Evolutionary conservation across 2,888 invertebrate genomes (phyloP).

Genomic region (Tortrix viridana): DNA sequence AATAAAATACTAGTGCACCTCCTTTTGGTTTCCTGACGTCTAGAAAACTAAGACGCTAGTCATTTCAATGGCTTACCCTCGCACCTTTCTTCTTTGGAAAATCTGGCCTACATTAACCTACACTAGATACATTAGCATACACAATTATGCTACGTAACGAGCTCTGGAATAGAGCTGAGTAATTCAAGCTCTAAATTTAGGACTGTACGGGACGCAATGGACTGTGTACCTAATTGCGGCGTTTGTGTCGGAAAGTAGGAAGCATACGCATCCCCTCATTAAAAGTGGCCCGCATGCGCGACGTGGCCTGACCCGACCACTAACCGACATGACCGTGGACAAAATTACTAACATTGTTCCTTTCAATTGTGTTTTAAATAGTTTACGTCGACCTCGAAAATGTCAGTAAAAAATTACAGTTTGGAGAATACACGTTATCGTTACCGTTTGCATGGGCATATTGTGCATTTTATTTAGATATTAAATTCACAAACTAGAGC

Average conservation of each 20-base stretch:
- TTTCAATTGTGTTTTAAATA: conserved; percentile 42
- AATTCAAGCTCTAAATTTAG: background rate
- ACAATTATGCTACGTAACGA: too few relatives aligned
- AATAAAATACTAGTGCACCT: too few relatives aligned
- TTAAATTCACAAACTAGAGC: too few relatives aligned
- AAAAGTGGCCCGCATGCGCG: conserved; percentile 56
- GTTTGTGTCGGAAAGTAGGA: conserved; percentile 40
- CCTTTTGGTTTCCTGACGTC: too few relatives aligned
- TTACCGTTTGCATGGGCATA: too few relatives aligned
- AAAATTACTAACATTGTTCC: conserved; percentile 42
- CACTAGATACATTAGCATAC: too few relatives aligned
- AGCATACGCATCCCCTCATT: conserved; percentile 58
- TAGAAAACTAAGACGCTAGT: too few relatives aligned
- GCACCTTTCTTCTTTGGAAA: too few relatives aligned
- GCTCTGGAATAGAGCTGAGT: background rate
- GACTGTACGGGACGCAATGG: background rate
- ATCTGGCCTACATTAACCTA: too few relatives aligned
- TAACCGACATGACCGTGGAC: conserved; percentile 52
- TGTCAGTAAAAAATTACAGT: background rate
- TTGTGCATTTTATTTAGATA: too few relatives aligned
- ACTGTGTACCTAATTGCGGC: background rate
- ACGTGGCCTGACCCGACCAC: conserved; percentile 56
- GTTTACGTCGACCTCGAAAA: conserved; percentile 30
- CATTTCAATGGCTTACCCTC: too few relatives aligned
- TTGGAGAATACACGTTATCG: too few relatives aligned